Evolutionary conservation across 1,140 invertebrate species (phyloP).

Genomic region (Bombus pascuorum): DNA sequence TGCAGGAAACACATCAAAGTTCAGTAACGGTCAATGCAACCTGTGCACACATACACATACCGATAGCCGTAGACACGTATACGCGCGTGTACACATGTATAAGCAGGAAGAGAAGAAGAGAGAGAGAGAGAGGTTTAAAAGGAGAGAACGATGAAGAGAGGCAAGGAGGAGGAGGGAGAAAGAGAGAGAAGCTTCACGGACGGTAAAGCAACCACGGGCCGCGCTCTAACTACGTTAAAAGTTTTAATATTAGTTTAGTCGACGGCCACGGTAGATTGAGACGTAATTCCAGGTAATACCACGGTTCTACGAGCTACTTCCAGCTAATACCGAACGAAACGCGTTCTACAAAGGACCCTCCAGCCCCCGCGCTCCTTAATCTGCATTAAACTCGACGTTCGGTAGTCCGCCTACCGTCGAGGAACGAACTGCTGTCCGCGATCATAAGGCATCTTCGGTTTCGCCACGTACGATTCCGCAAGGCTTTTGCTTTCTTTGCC

Average conservation of each 20-base stretch:
- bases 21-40: constrained; percentile 80
- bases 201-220: constrained; percentile 81
- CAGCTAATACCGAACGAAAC: constrained; percentile 81
- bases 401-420: constrained; percentile 68
- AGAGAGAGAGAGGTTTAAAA: constrained; percentile 51
- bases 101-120: constrained; percentile 41
- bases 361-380: constrained; percentile 75
- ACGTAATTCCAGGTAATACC: constrained; percentile 84
- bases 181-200: constrained; percentile 76
- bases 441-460: constrained; percentile 62
- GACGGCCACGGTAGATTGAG: constrained; percentile 83
- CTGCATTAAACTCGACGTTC: constrained; percentile 81
- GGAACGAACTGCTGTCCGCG: constrained; percentile 53
- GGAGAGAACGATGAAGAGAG: constrained; percentile 7
- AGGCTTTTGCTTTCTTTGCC: not conserved
- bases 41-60: constrained; percentile 53
- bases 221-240: constrained; percentile 83
- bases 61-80: constrained; percentile 7
- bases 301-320: constrained; percentile 81
- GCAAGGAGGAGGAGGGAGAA: constrained; percentile 22
- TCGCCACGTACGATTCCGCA: constrained; percentile 38
- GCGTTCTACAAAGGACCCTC: constrained; percentile 80
- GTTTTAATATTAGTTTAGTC: constrained; percentile 84
- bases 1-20: constrained; percentile 82
- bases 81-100: constrained; percentile 19